phyloP scores from a whole-genome alignment of 2,888 invertebrate species.

The Eupithecia subumbrata region DNA sequence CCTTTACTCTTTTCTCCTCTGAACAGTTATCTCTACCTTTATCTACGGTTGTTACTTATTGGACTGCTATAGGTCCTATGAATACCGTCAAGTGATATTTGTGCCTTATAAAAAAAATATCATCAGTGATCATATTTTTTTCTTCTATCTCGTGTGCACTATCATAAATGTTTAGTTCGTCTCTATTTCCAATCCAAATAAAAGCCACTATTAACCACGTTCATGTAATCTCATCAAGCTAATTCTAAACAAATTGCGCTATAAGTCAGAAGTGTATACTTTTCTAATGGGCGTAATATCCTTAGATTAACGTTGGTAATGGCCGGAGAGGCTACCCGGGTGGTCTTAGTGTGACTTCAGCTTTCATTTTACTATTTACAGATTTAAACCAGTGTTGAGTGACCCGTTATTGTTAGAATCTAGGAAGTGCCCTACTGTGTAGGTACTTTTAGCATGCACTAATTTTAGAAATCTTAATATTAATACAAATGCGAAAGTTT shows the following conservation, averaged over 20 bases:
- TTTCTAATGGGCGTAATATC: slow-evolving; percentile 54
- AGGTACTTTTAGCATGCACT: no score
- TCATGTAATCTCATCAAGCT: slow-evolving; percentile 15
- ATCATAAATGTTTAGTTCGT: no score
- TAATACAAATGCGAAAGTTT: no score
- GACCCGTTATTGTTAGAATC: not conserved
- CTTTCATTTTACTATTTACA: slow-evolving; percentile 5
- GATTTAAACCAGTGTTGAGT: not conserved
- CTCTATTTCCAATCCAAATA: not conserved
- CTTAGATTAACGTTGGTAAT: slow-evolving; percentile 49
- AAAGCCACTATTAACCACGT: not conserved
- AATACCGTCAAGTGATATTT: no score
- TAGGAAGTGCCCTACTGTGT: not conserved
- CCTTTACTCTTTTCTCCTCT: no score
- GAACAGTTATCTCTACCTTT: no score
- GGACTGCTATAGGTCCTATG: no score
- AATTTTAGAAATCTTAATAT: no score
- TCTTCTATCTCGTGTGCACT: not conserved
- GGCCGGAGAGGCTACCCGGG: slow-evolving; percentile 51
- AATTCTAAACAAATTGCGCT: slow-evolving; percentile 29
- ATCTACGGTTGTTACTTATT: no score
- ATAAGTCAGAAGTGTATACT: slow-evolving; percentile 43
- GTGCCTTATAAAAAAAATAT: no score
- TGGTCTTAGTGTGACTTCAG: slow-evolving; percentile 49
- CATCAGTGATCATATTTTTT: no score